Evolutionary conservation across 1,140 invertebrate species (phyloP), one percentile per base, ranked within the genome.

Genomic region (Idris sp.): DNA sequence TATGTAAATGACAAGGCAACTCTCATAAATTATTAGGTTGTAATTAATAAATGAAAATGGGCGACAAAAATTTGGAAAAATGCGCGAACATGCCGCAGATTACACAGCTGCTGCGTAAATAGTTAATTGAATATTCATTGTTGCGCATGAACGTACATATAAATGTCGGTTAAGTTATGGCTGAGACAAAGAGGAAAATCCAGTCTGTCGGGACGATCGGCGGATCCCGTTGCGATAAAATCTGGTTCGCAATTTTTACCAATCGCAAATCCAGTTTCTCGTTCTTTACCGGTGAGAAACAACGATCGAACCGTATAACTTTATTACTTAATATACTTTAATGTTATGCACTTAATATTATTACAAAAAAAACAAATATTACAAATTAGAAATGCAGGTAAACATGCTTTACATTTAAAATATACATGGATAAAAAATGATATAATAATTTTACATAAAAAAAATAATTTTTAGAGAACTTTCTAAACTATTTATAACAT

Each of bases 101-200:
- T n/a, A n/a, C n/a, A n/a, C n/a, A n/a, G n/a, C n/a, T n/a, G n/a
- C 11, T 14, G 49, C 64, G 28, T 44, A 62, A 65, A 61, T 31
- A 28, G 26, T 65, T 61, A 25, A 59, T 73, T 59, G 69, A 73
- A 65, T 73, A 73, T 73, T 73, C 53, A 73, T 73, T 58, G 69
- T 73, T 44, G 33, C 46, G 53, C 14, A 31, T 13, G 48, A 22
- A 15, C 31, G n/a, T 58, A 68, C 14, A 49, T 48, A 65, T 41
- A 38, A 43, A 65, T 46, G 61, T 16, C 9, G 25, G 53, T 14
- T 74, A 64, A 74, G 67, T 59, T 74, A 74, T 61, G 30, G 69
- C 76, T 53, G 19, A 81, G 43, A 65, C 81, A 82, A 44, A 79
- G 49, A 48, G 81, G 81, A 64, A 82, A 73, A 74, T 84, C 80